phyloP scores from a whole-genome alignment of 2,113 vertebrate species.

The Collichthys lucidus region DNA sequence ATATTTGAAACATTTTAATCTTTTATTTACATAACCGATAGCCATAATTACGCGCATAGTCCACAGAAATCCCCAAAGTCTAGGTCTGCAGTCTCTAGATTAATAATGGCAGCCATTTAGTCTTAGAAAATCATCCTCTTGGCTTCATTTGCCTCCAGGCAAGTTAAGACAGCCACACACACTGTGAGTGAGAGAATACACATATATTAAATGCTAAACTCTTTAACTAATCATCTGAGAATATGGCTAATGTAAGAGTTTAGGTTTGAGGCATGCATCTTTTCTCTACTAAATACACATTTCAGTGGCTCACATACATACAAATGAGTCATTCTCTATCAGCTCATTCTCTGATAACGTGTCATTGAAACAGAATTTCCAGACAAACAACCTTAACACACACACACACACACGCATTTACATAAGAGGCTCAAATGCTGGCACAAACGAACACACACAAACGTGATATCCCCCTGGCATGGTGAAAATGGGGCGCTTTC shows the following conservation, averaged over 20 bases:
- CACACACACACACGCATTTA: constrained; percentile 27
- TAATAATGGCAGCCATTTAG: constrained; percentile 30
- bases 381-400: constrained; percentile 22
- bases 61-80: constrained; percentile 17
- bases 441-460: neutral
- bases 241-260: neutral
- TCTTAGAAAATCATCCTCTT: constrained; percentile 17
- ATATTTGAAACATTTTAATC: constrained; percentile 28
- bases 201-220: neutral
- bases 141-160: constrained; percentile 24
- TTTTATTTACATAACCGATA: constrained; percentile 44
- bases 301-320: neutral
- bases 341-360: constrained; percentile 35
- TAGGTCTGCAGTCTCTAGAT: constrained; percentile 13
- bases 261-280: neutral
- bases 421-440: constrained; percentile 38
- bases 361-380: constrained; percentile 16
- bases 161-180: neutral
- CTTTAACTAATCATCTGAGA: neutral
- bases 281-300: neutral
- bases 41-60: constrained; percentile 24
- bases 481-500: constrained; percentile 66
- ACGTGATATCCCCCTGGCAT: constrained; percentile 36
- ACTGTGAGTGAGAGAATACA: neutral
- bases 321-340: constrained; percentile 5